These are phyloP conservation scores for Hydraecia micacea DNA, from an alignment of 2,888 invertebrate species.

Conservation along the genomic window DNA sequence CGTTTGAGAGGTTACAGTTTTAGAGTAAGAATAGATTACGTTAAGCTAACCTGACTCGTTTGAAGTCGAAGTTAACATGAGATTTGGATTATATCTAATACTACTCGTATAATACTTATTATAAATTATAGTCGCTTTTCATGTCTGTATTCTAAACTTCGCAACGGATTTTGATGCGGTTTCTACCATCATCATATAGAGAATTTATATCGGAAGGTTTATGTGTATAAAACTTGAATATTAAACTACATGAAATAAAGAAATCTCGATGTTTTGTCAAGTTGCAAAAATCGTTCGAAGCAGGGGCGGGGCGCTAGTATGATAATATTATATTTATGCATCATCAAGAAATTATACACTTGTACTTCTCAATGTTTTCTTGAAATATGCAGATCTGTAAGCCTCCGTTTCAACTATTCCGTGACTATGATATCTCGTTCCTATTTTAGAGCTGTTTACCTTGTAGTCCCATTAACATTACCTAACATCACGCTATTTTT, in stretches of 20 bases:
- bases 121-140: neutral
- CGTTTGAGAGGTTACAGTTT: slow-evolving; percentile 10
- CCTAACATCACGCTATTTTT: too few relatives aligned
- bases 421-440: neutral
- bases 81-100: neutral
- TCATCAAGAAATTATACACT: neutral
- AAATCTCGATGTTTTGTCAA: too few relatives aligned
- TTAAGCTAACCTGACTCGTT: slow-evolving; percentile 31
- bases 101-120: too few relatives aligned
- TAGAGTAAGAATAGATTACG: slow-evolving; percentile 18
- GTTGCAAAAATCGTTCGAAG: too few relatives aligned
- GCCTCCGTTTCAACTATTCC: neutral
- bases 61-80: slow-evolving; percentile 23
- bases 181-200: too few relatives aligned
- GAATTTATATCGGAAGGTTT: too few relatives aligned
- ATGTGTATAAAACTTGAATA: too few relatives aligned
- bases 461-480: too few relatives aligned
- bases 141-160: too few relatives aligned
- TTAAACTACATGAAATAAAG: too few relatives aligned
- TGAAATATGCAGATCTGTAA: neutral
- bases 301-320: neutral
- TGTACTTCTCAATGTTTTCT: neutral
- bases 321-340: neutral
- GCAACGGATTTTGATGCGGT: too few relatives aligned
- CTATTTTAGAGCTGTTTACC: neutral